A percentile compares a stretch with the other conserved stretches of the same genome.
Evolutionary conservation across 2,113 vertebrate species (phyloP).

Genomic region (Phalacrocorax pelagicus): DNA sequence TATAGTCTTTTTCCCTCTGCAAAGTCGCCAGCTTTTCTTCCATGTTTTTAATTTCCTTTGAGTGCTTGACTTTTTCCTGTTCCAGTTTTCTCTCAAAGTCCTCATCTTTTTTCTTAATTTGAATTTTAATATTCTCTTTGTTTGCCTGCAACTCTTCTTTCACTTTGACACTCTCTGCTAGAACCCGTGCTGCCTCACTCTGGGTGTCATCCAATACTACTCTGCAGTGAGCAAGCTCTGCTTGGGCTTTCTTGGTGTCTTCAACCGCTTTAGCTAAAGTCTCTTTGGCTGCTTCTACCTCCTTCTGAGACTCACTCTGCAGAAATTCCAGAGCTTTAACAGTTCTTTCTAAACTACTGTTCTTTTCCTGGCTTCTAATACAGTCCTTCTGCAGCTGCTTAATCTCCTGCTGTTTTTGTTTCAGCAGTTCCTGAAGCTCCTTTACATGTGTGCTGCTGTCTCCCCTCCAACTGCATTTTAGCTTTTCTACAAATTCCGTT

Average conservation of each 20-base stretch:
- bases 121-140: conserved; percentile 72
- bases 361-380: conserved; percentile 91
- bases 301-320: conserved; percentile 77
- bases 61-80: conserved; percentile 80
- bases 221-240: conserved; percentile 79
- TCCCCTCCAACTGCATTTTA: conserved; percentile 79
- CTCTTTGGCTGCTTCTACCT: conserved; percentile 73
- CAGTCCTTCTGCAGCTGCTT: conserved; percentile 92
- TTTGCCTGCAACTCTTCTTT: conserved; percentile 70
- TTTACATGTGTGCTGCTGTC: conserved; percentile 80
- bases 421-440: conserved; percentile 93
- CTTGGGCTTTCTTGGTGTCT: conserved; percentile 71
- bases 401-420: conserved; percentile 94
- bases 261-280: conserved; percentile 71
- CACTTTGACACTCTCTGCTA: conserved; percentile 76
- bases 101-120: conserved; percentile 81
- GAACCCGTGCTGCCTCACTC: conserved; percentile 77
- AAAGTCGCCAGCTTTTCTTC: conserved; percentile 84
- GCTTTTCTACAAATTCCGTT: conserved; percentile 86
- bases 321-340: conserved; percentile 83
- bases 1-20: conserved; percentile 74
- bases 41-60: conserved; percentile 82
- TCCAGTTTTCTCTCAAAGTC: conserved; percentile 84
- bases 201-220: conserved; percentile 81
- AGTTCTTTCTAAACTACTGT: conserved; percentile 85